Conservation (phyloP, 2,888 invertebrate species). For the Sarcophaga caerulescens region DNA sequence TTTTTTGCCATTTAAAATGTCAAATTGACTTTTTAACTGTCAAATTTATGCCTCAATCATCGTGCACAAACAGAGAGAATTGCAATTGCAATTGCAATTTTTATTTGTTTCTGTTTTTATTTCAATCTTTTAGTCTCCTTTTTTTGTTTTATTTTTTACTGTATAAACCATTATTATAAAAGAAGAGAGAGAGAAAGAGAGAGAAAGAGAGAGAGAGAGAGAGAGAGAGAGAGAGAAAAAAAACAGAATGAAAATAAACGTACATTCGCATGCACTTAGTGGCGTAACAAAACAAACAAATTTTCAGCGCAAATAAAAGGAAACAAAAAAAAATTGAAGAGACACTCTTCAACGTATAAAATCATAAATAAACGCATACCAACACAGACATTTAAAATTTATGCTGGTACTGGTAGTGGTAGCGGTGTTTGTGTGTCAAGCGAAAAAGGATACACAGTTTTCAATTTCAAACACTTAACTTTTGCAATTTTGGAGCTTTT, state of each 20-base stretch:
- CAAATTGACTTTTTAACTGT: conserved; percentile 56
- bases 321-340: no score
- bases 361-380: not conserved
- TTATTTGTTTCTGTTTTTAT: not conserved
- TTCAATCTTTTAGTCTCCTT: not conserved
- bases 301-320: conserved; percentile 1
- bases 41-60: conserved; percentile 57
- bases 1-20: conserved; percentile 23
- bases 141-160: no score
- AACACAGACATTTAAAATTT: no score
- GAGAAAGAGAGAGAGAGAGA: no score
- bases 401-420: no score
- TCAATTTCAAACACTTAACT: no score
- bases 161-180: no score
- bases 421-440: no score
- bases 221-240: no score
- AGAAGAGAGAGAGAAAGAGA: no score
- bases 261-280: conserved; percentile 15
- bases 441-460: no score
- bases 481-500: no score
- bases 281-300: not conserved
- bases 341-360: not conserved
- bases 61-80: conserved; percentile 5
- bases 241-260: not conserved
- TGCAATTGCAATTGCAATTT: not conserved